Base-by-base conservation (phyloP, 2,888 invertebrate species). In the Tipula helvola region DNA sequence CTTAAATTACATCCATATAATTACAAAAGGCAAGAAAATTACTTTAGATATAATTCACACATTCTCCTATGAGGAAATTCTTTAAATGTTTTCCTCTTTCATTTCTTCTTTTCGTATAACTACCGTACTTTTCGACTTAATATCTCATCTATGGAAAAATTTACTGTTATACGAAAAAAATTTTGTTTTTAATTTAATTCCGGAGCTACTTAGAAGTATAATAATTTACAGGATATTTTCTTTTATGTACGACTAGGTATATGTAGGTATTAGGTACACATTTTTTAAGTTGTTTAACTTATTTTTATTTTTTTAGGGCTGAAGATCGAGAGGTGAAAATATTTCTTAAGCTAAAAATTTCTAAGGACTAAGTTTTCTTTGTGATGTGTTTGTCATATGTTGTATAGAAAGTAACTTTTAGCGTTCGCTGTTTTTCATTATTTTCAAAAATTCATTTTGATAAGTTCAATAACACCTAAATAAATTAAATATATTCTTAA, bases 31-130 rank as follows among this genome's bases (percentile, higher is more conserved):
- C 71, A 71, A 71, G 71, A 71, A 71, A 71, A 71, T 71, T 71
- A 71, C 71, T 71, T 71, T 71, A 71, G 71, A 71, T 71, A 71
- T 71, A 71, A 71, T 71, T 71, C 71, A 71, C 71, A 71, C 71
- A 71, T 71, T 71, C 71, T 71, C 71, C 71, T 71, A 71, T 28
- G 28, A 71, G 28, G 10, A 71, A 71, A 71, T 71, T 71, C 71
- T 71, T 71, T 28, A 71, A 71, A 71, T 28, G 28, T 12, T 71
- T 71, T 52, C n/a, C 52, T 16, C 16, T 16, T 52, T 28, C 28
- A 71, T 71, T 71, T 18, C 28, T 71, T 71, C n/a, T 28, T 71
- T 71, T 28, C n/a, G 3, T 3, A n/a, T n/a, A 71, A 28, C 71
- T 28, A 28, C 5, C 57, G 7, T 18, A 16, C 18, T 57, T 57